phyloP scores from a whole-genome alignment of 2,888 invertebrate species.

The Eupithecia insigniata region DNA sequence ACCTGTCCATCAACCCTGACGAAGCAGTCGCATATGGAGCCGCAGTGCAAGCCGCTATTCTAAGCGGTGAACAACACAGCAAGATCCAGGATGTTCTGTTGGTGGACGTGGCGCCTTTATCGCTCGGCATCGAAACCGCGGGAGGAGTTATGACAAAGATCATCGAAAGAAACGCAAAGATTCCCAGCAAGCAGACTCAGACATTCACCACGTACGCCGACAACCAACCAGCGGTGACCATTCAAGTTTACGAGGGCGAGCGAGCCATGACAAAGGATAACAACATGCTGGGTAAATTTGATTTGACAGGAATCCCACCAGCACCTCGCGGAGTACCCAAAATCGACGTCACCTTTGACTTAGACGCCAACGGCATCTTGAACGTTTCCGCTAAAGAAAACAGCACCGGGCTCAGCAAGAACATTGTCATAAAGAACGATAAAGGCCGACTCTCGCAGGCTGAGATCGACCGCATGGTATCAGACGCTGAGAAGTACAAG shows the following conservation, averaged over 20 bases:
- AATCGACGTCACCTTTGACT: slow-evolving; percentile 89
- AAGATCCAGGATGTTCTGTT: slow-evolving; percentile 88
- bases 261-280: slow-evolving; percentile 92
- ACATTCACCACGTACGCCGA: slow-evolving; percentile 92
- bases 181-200: slow-evolving; percentile 88
- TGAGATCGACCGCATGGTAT: slow-evolving; percentile 91
- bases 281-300: slow-evolving; percentile 86
- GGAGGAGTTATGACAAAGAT: slow-evolving; percentile 92
- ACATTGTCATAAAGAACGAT: slow-evolving; percentile 93
- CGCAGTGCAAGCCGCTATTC: slow-evolving; percentile 89
- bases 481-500: slow-evolving; percentile 89
- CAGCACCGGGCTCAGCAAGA: slow-evolving; percentile 87
- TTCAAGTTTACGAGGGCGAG: slow-evolving; percentile 91
- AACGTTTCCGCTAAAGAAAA: slow-evolving; percentile 92
- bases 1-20: slow-evolving; percentile 90
- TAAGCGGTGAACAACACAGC: slow-evolving; percentile 89
- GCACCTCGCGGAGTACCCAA: slow-evolving; percentile 88
- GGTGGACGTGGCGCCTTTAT: slow-evolving; percentile 86
- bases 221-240: slow-evolving; percentile 90
- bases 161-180: slow-evolving; percentile 88
- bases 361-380: slow-evolving; percentile 91
- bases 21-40: slow-evolving; percentile 92
- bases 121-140: slow-evolving; percentile 90
- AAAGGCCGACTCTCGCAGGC: slow-evolving; percentile 91
- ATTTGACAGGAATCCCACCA: slow-evolving; percentile 87